Evolutionary conservation across 2,888 invertebrate species (phyloP), one percentile per base, ranked within the genome.

Genomic region (Loripinus fragilis): DNA sequence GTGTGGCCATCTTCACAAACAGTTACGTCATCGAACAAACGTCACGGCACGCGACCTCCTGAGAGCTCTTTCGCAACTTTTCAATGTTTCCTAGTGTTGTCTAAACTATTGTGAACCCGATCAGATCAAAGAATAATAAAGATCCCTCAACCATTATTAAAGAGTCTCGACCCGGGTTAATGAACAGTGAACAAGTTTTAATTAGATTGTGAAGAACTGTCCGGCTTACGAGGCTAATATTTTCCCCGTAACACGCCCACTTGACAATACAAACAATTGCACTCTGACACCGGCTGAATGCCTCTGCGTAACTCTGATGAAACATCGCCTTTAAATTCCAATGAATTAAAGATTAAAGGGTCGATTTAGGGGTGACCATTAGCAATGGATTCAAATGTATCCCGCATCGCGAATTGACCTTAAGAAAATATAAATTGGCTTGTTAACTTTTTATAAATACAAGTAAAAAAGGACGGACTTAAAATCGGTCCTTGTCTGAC

Each of bases 101-200:
- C 75, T 78, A 78, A 76, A 71, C 78, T 65, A 80, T 84, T 84
- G 84, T 84, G 71, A 76, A 71, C 71, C 35, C 60, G 73, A 67
- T 67, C 76, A 84, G 81, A 84, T 84, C 84, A 84, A 84, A 84
- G 84, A 71, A 81, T 80, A 79, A 84, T 84, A 81, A 81, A 78
- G 84, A 80, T 80, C 84, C 81, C 69, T 76, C 65, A 70, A 80
- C 79, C 81, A 84, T 84, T 80, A 77, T 81, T 84, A 81, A 80
- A 74, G 78, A 78, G 80, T 73, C 68, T 76, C 71, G 76, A 81
- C 75, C 81, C 77, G 68, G 69, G 74, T 79, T 81, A 84, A 80
- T 81, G 81, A 84, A 84, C 80, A 80, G 79, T 84, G 84, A 84
- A 84, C 84, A 81, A 73, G 81, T 80, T 84, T 84, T 84, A 84